Percentiles rank a stretch among this genome's conserved stretches.
Evolutionary conservation across 2,113 vertebrate genomes (phyloP).

Genomic region (Colaptes auratus): DNA sequence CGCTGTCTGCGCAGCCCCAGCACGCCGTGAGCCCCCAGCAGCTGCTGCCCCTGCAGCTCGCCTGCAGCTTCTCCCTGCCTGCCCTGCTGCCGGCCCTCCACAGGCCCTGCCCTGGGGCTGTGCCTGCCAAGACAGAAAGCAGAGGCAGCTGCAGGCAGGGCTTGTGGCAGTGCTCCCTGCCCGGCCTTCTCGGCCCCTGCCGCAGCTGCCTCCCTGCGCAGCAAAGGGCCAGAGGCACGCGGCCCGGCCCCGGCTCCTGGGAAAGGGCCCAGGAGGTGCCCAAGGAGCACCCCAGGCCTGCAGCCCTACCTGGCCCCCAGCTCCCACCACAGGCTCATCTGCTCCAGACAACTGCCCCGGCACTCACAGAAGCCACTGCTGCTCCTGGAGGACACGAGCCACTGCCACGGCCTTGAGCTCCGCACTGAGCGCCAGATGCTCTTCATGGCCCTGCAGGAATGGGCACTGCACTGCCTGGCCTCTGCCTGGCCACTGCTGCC

Average conservation of each 20-base stretch:
- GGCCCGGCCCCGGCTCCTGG: not conserved
- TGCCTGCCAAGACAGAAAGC: not conserved
- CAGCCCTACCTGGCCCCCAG: not conserved
- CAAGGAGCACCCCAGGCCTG: not conserved
- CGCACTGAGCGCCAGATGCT: no score
- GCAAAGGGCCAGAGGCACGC: not conserved
- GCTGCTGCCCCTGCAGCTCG: not conserved
- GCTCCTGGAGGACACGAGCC: no score
- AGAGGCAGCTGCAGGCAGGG: not conserved
- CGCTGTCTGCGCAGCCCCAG: not conserved
- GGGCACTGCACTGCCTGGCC: no score
- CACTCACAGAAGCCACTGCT: no score
- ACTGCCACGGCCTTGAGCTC: no score
- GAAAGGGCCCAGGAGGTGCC: not conserved
- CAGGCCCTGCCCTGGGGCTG: not conserved
- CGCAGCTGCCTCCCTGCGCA: not conserved
- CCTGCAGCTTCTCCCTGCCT: not conserved
- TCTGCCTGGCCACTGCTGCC: no score
- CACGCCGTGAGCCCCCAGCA: not conserved
- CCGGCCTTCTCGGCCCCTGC: not conserved
- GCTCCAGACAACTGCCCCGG: no score
- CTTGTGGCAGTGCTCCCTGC: not conserved
- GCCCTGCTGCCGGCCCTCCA: not conserved
- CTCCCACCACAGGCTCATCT: no score
- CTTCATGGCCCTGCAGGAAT: no score